Conservation (phyloP, 2,888 invertebrate species). For the Melolontha melolontha region DNA sequence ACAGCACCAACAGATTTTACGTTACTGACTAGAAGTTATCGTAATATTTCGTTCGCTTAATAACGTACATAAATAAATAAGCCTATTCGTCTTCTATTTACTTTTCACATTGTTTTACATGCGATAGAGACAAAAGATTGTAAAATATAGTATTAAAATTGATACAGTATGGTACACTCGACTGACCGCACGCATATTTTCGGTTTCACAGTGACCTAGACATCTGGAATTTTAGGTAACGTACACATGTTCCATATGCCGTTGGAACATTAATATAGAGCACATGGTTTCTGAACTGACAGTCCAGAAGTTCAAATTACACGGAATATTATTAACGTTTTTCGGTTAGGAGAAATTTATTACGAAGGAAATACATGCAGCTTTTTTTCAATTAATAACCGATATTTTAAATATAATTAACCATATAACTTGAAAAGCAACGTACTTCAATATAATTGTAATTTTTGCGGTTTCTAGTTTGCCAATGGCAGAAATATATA, state of each 20-base stretch:
- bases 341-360: conserved; percentile 15
- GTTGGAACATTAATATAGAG: conserved; percentile 32
- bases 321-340: conserved; percentile 17
- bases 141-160: conserved; percentile 19
- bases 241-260: conserved; percentile 20
- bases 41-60: background rate
- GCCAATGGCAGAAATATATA: no score
- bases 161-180: conserved; percentile 15
- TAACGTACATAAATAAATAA: background rate
- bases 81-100: background rate
- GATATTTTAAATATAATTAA: no score
- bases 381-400: conserved; percentile 10
- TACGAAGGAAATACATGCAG: background rate
- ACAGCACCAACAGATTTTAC: conserved; percentile 22
- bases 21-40: conserved; percentile 12
- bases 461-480: no score
- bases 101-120: background rate
- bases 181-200: conserved; percentile 27
- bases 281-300: conserved; percentile 31
- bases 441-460: no score
- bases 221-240: conserved; percentile 37
- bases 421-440: no score
- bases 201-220: conserved; percentile 36
- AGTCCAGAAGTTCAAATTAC: conserved; percentile 20
- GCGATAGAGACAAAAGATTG: background rate